A percentile compares a stretch with the other conserved stretches of the same genome.
Conservation (phyloP, 2,888 invertebrate genomes). For the Zygaena filipendulae region DNA sequence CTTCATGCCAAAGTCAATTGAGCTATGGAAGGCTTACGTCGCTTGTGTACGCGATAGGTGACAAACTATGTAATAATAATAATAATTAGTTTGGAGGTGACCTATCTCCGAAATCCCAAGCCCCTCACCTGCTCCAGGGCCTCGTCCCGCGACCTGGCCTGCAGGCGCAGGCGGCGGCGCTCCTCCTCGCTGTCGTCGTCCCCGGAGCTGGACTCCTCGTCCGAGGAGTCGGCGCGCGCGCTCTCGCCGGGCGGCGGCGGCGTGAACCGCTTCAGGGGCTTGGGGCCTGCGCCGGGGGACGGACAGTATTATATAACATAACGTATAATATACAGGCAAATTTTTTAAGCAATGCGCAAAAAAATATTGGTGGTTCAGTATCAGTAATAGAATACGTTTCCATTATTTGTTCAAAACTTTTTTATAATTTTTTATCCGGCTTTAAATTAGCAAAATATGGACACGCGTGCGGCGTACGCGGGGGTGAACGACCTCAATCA, state of each 20-base stretch:
- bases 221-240: constrained; percentile 51
- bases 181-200: constrained; percentile 69
- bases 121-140: constrained; percentile 75
- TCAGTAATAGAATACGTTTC: no score
- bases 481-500: no score
- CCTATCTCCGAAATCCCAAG: no score
- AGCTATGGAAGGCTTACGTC: constrained; percentile 64
- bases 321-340: no score
- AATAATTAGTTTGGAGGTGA: no score
- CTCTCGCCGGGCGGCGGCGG: constrained; percentile 82
- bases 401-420: no score
- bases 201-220: constrained; percentile 46
- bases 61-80: constrained; percentile 59
- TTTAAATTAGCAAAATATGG: no score
- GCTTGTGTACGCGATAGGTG: constrained; percentile 63
- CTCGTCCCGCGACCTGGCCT: constrained; percentile 70
- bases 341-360: no score
- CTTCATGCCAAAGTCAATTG: constrained; percentile 69
- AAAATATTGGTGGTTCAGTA: no score
- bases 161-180: constrained; percentile 48
- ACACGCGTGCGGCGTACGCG: no score
- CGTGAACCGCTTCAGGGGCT: constrained; percentile 89
- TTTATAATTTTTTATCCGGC: no score
- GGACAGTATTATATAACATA: no score
- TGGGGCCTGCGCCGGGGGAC: constrained; percentile 78